phyloP scores from a whole-genome alignment of 2,888 invertebrate species.

The Monochamus alternatus region DNA sequence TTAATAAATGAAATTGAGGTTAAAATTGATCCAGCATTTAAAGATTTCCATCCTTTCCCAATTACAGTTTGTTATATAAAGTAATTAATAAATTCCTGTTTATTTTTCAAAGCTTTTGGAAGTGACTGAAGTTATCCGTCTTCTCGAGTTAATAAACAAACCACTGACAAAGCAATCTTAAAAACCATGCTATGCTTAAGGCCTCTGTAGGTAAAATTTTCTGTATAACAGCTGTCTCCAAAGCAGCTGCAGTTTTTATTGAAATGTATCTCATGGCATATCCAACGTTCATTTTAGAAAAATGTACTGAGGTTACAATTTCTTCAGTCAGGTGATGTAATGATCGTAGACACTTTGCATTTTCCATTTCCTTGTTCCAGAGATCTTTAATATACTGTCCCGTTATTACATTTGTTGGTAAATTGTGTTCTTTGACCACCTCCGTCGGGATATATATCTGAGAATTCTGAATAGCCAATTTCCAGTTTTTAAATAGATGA shows the following conservation, averaged over 20 bases:
- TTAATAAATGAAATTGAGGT: slow-evolving; percentile 16
- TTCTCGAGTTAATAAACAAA: slow-evolving; percentile 18
- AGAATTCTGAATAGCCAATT: slow-evolving; percentile 30
- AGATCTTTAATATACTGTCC: slow-evolving; percentile 33
- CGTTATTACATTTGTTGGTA: slow-evolving; percentile 33
- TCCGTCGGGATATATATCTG: slow-evolving; percentile 21
- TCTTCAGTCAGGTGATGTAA: slow-evolving; percentile 32
- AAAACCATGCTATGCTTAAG: slow-evolving; percentile 17
- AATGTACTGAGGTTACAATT: slow-evolving; percentile 31
- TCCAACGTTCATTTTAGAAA: slow-evolving; percentile 33
- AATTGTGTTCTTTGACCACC: slow-evolving; percentile 19
- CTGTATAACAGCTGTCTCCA: slow-evolving; percentile 33
- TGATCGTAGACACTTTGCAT: slow-evolving; percentile 20
- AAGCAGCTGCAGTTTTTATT: slow-evolving; percentile 37
- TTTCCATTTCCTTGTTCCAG: slow-evolving; percentile 33
- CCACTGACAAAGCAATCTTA: slow-evolving; percentile 21
- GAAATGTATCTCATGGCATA: slow-evolving; percentile 35
- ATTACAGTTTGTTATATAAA: neutral
- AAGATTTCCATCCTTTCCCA: neutral
- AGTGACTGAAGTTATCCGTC: slow-evolving; percentile 19
- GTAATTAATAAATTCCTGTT: slow-evolving; percentile 23
- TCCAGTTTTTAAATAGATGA: slow-evolving; percentile 27
- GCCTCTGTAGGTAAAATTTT: slow-evolving; percentile 35
- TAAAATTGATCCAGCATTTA: slow-evolving; percentile 18
- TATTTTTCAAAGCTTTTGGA: slow-evolving; percentile 10